Evolutionary conservation across 2,888 invertebrate species (phyloP).

Genomic region (Carterocephalus palaemon): DNA sequence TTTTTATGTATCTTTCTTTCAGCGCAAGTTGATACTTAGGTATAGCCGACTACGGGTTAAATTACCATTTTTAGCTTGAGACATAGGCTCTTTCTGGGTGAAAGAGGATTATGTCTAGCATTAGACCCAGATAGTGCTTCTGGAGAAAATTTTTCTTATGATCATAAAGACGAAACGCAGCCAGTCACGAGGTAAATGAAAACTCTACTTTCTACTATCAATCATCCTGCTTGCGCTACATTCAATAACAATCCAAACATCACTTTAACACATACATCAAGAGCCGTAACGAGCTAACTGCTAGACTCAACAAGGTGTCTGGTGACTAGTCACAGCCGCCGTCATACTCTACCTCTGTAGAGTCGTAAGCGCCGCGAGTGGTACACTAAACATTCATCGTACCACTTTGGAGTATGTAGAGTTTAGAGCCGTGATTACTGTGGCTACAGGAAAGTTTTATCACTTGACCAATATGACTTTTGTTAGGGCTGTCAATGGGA

Average conservation of each 20-base stretch:
- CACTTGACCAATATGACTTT: constrained; percentile 1
- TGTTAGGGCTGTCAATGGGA: constrained; percentile 9
- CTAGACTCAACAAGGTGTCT: constrained; percentile 72
- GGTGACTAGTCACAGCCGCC: constrained; percentile 46
- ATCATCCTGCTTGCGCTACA: constrained; percentile 5
- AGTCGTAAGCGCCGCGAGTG: constrained; percentile 11
- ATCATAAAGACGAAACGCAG: too few species aligned
- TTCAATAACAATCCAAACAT: constrained; percentile 6
- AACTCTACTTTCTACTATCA: constrained; percentile 9
- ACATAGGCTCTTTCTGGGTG: too few species aligned
- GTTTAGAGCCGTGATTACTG: constrained; percentile 12
- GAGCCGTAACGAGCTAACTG: constrained; percentile 36
- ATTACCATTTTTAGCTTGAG: too few species aligned
- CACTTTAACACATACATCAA: constrained; percentile 14
- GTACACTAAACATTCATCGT: constrained; percentile 16
- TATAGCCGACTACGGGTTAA: too few species aligned
- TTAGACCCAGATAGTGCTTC: too few species aligned
- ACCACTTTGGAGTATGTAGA: background rate
- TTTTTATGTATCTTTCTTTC: too few species aligned
- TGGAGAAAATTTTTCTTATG: too few species aligned
- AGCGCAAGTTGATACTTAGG: too few species aligned
- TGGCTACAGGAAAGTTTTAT: constrained; percentile 8
- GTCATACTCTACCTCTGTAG: constrained; percentile 14
- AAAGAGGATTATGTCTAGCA: too few species aligned
- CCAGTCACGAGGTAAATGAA: too few species aligned